A percentile compares a stretch with the other conserved stretches of the same genome.
These are phyloP conservation scores for Aporrectodea caliginosa DNA, from an alignment of 1,140 invertebrate species.

Conservation along the genomic window DNA sequence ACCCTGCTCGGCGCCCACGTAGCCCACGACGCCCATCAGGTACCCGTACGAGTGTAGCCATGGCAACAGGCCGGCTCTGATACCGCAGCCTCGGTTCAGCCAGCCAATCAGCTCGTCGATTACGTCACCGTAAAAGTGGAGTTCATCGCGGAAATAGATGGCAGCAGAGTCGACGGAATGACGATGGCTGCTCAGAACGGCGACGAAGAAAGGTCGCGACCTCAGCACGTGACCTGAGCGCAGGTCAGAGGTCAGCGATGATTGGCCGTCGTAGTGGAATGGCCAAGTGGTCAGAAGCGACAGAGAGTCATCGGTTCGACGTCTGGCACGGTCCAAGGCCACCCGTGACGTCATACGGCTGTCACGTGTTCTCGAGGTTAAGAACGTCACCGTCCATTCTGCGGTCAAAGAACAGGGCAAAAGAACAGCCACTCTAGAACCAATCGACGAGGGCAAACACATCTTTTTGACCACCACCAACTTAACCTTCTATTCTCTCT, in stretches of 20 bases:
- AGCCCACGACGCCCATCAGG: slow-evolving; percentile 26
- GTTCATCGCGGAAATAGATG: slow-evolving; percentile 32
- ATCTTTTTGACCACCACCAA: no score
- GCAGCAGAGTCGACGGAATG: slow-evolving; percentile 21
- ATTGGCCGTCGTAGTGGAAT: not conserved
- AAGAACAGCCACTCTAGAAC: no score
- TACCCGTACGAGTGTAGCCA: slow-evolving; percentile 23
- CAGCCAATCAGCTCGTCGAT: slow-evolving; percentile 27
- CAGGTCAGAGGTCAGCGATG: not conserved
- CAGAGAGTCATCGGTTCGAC: not conserved
- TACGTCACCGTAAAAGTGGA: slow-evolving; percentile 30
- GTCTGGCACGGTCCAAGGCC: not conserved
- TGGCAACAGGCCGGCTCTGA: not conserved
- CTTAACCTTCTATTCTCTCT: no score
- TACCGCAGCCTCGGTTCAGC: slow-evolving; percentile 20
- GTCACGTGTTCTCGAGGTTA: not conserved
- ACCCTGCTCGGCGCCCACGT: slow-evolving; percentile 34
- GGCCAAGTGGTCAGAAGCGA: not conserved
- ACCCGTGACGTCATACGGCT: not conserved
- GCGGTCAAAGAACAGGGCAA: not conserved
- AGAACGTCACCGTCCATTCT: not conserved
- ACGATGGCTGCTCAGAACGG: slow-evolving; percentile 27
- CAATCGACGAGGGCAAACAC: no score
- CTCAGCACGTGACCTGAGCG: slow-evolving; percentile 12
- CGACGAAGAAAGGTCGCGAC: slow-evolving; percentile 24